These are phyloP conservation scores for Saturnia japonica DNA, from an alignment of 2,888 invertebrate genomes.

Conservation along the genomic window DNA sequence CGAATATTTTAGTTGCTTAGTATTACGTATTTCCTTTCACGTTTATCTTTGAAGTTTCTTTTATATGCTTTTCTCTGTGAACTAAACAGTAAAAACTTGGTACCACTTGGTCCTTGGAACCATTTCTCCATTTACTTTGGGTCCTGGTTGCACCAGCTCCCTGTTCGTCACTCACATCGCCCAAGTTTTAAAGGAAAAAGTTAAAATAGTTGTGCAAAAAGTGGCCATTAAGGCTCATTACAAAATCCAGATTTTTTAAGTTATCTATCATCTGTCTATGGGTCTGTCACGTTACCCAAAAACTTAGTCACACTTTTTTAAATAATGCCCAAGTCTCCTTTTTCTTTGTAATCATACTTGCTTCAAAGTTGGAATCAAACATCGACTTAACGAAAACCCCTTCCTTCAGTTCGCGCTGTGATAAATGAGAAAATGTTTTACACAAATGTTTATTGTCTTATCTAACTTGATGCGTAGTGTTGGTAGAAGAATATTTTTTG, in stretches of 20 bases:
- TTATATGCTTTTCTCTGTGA: too few relatives aligned
- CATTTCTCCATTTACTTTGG: too few relatives aligned
- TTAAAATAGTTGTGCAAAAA: not conserved
- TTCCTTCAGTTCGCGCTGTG: not conserved
- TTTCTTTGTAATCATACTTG: not conserved
- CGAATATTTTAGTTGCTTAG: too few relatives aligned
- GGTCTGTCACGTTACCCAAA: not conserved
- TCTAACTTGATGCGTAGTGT: too few relatives aligned
- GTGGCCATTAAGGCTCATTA: not conserved
- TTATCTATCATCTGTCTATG: slow-evolving; percentile 7
- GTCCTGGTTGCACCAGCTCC: too few relatives aligned
- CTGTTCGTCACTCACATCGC: not conserved
- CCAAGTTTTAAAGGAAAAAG: not conserved
- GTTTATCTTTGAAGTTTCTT: too few relatives aligned
- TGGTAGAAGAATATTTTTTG: too few relatives aligned
- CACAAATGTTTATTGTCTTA: not conserved
- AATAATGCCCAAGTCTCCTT: not conserved
- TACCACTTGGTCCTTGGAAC: too few relatives aligned
- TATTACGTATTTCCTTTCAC: too few relatives aligned
- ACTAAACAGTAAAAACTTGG: too few relatives aligned
- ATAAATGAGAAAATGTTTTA: slow-evolving; percentile 3
- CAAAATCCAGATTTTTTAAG: not conserved
- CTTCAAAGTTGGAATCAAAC: not conserved
- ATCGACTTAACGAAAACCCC: not conserved
- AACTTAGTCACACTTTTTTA: not conserved